Base-by-base conservation (phyloP, 2,113 vertebrate genomes). In the Brachirus orientalis region DNA sequence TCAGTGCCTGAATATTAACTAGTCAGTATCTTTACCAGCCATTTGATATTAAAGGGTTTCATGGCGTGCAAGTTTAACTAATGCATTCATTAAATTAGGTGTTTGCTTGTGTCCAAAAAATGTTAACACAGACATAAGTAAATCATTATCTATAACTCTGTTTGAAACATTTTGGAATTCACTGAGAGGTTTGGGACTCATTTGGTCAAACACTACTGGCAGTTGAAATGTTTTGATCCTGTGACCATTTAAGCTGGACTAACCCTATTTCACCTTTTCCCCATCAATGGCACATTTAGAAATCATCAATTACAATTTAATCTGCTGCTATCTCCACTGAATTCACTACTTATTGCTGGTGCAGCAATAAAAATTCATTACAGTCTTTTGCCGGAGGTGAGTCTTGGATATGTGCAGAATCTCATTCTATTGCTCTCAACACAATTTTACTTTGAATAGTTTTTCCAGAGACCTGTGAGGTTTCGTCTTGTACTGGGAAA, bases 311-410 rank as follows among this genome's bases (percentile, higher is more conserved):
- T 85, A 63, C 69, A 56, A 58, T 74, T 66, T 83, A 81, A 88
- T 75, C 69, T 44, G 80, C 70, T 78, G 12, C 4, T 68, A 54
- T 79, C 75, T 75, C 56, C 51, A 10, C 57, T 82, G 77, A 56
- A 72, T 77, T 69, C 59, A 14, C 40, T 47, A 37, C 62, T 72
- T 71, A 81, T 84, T 76, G 72, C 80, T 66, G 44, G 75, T 45
- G 64, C 75, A 52, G 65, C 73, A 85, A 81, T 83, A 82, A 77
- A 86, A 85, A 82, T 65, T 71, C 40, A 90, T 85, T 82, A 79
- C 63, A 19, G 60, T 44, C 46, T 69, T 67, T 78, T 19, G 19
- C 77, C 63, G 19, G 19, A 72, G 86, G 74, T 81, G 69, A 74
- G 47, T 7, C 44, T 63, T 67, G 51, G 72, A 62, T 84, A 80